Evolutionary conservation across 2,888 invertebrate species (phyloP), one percentile per base, ranked within the genome.

Genomic region (Eupithecia dodoneata): DNA sequence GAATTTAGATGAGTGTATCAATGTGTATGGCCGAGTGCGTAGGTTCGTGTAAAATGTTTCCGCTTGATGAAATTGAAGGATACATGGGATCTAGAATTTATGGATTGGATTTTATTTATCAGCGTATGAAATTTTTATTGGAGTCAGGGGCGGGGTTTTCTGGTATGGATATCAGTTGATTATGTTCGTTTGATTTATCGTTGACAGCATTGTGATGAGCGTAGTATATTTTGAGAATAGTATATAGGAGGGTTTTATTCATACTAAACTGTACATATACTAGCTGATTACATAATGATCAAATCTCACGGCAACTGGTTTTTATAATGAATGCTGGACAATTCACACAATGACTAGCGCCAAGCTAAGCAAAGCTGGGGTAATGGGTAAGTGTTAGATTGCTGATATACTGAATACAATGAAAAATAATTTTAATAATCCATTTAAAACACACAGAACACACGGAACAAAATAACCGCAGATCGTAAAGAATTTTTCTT

Each of bases 1-100:
- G 92, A 92, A 92, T 93, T 91, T 89, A 91, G 92, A 92, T 92
- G 91, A 90, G 89, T 90, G 87, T 92, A 92, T 92, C 92, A 90
- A 90, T 90, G 88, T 89, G 86, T 89, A 89, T 87, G 87, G 87
- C 86, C 87, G 80, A 85, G 82, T 82, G 82, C 80, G 85, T 84
- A 83, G 84, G 83, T 81, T 67, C 67, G 77, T 83, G 82, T 82
- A 82, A 86, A 87, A 90, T 88, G 81, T 87, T 88, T 87, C 83
- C 79, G 81, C 85, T 87, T 87, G 87, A 87, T 88, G 84, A 87
- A 89, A 90, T 89, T 86, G 86, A 83, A 80, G 80, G 77, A 77
- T 81, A 80, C 77, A 77, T 79, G 78, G 78, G 77, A 80, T 81
- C 80, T 75, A 78, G 78, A 79, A 79, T 79, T 79, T 80, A 81